These are phyloP conservation scores for Cololabis saira DNA, from an alignment of 2,113 vertebrate species.

Conservation along the genomic window DNA sequence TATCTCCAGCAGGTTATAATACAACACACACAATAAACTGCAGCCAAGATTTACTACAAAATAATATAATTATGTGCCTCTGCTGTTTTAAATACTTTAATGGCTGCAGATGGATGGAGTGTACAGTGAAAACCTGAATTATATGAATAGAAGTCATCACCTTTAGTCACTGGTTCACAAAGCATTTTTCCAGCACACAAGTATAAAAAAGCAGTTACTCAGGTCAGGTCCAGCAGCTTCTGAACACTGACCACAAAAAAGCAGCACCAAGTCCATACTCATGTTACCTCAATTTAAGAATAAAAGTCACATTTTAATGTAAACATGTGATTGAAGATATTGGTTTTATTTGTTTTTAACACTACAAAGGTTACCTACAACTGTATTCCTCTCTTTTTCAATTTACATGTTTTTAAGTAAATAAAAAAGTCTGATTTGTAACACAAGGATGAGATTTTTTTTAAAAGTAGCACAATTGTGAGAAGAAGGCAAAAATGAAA, in stretches of 20 bases:
- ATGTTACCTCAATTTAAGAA: not conserved
- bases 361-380: no score
- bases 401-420: not conserved
- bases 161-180: constrained; percentile 1
- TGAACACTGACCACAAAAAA: constrained; percentile 5
- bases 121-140: constrained; percentile 8
- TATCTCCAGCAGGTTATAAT: not conserved
- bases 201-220: constrained; percentile 5
- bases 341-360: no score
- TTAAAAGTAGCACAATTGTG: not conserved
- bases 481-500: not conserved
- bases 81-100: constrained; percentile 10
- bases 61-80: not conserved
- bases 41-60: not conserved
- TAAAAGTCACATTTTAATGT: constrained; percentile 3
- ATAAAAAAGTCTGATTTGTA: not conserved
- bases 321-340: not conserved
- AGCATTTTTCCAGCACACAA: constrained; percentile 1
- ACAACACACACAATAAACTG: not conserved
- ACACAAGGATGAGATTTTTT: not conserved
- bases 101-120: constrained; percentile 22
- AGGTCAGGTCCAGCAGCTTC: not conserved
- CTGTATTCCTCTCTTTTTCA: no score
- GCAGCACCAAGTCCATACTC: not conserved
- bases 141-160: not conserved